A percentile compares a stretch with the other conserved stretches of the same genome.
These are phyloP conservation scores for Ptilorrhoa leucosticta DNA, from an alignment of 2,113 vertebrate genomes.

Conservation along the genomic window DNA sequence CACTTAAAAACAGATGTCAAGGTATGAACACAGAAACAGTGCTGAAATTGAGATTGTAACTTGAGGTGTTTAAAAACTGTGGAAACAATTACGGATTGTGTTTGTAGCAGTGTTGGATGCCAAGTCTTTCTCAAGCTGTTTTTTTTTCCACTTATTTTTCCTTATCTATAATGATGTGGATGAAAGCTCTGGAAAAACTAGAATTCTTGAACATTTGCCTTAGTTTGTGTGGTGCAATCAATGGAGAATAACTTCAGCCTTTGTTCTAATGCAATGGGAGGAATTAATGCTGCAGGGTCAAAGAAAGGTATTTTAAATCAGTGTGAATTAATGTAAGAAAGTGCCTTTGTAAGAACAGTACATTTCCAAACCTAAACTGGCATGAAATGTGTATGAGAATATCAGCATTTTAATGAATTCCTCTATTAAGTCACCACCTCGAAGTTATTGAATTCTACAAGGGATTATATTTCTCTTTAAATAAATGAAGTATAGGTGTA, in stretches of 20 bases:
- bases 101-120: neutral
- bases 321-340: neutral
- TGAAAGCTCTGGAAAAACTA: neutral
- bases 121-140: neutral
- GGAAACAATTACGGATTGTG: neutral
- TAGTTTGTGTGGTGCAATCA: neutral
- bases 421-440: neutral
- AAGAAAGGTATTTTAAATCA: neutral
- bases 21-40: neutral
- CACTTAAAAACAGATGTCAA: neutral
- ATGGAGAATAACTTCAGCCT: neutral
- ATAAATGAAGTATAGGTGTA: neutral
- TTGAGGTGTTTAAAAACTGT: neutral
- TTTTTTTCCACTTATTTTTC: neutral
- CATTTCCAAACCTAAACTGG: neutral
- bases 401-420: neutral
- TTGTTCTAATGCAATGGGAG: neutral
- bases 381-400: neutral
- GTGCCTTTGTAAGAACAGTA: neutral
- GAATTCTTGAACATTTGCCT: neutral
- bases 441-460: neutral
- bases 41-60: neutral
- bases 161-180: neutral
- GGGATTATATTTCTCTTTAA: constrained; percentile 5
- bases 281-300: neutral